Evolutionary conservation across 2,113 vertebrate species (phyloP).

Genomic region (Varanus salvator): DNA sequence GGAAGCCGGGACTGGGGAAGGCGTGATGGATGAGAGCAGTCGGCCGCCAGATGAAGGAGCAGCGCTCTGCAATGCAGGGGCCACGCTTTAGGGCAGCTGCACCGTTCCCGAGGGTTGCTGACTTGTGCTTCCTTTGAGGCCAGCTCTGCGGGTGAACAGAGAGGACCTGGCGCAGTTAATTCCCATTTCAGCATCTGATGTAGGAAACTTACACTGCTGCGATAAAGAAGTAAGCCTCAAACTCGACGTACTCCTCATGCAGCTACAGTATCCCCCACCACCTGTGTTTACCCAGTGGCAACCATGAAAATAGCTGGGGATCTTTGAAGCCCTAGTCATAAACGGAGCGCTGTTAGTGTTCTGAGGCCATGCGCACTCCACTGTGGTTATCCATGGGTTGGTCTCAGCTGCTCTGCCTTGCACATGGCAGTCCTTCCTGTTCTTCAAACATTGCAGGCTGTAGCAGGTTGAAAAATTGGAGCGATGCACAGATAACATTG

Average conservation of each 20-base stretch:
- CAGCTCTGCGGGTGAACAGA: background rate
- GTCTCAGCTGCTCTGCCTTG: too few relatives aligned
- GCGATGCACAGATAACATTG: too few relatives aligned
- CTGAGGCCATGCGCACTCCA: too few relatives aligned
- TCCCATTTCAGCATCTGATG: background rate
- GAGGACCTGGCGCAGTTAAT: background rate
- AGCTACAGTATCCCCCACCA: background rate
- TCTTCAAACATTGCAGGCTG: too few relatives aligned
- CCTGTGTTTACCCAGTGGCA: background rate
- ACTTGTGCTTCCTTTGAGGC: background rate
- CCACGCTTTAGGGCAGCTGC: background rate
- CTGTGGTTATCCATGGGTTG: too few relatives aligned
- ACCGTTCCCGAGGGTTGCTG: background rate
- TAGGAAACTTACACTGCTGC: background rate
- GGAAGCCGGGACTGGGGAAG: background rate
- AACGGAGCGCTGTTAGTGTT: too few relatives aligned
- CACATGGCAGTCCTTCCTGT: too few relatives aligned
- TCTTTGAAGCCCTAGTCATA: too few relatives aligned
- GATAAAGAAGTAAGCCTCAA: background rate
- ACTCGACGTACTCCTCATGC: background rate
- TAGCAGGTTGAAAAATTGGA: too few relatives aligned
- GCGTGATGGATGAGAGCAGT: accelerated
- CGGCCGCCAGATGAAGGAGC: background rate
- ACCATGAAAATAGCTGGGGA: background rate
- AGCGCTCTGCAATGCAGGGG: background rate